Evolutionary conservation across 1,140 invertebrate genomes (phyloP).

Genomic region (Drosophila gunungcola): DNA sequence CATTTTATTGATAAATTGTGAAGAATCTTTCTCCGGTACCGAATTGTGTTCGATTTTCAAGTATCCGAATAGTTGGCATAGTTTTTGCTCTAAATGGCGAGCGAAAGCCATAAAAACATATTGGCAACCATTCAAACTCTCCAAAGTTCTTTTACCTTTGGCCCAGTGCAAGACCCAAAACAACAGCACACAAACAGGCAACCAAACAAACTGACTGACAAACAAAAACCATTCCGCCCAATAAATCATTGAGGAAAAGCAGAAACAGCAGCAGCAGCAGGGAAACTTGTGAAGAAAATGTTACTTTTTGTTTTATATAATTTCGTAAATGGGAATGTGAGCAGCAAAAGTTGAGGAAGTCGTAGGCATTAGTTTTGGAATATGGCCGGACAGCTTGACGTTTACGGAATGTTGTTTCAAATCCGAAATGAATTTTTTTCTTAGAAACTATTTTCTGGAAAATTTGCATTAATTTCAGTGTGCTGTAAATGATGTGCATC

Average conservation of each 20-base stretch:
- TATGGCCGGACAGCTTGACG: conserved; percentile 25
- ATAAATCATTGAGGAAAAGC: conserved; percentile 62
- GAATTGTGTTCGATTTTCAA: conserved; percentile 34
- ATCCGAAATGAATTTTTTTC: background rate
- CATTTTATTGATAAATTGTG: conserved; percentile 27
- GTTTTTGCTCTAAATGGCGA: conserved; percentile 28
- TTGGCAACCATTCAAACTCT: conserved; percentile 73
- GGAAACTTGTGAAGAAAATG: conserved; percentile 40
- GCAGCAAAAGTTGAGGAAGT: conserved; percentile 15
- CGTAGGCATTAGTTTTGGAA: conserved; percentile 34
- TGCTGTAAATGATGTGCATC: conserved; percentile 26
- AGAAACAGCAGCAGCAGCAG: conserved; percentile 24
- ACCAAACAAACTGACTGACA: conserved; percentile 51
- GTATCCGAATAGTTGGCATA: conserved; percentile 46
- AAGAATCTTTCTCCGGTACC: conserved; percentile 4
- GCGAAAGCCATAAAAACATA: conserved; percentile 43
- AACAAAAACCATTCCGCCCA: conserved; percentile 60
- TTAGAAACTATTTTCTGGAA: conserved; percentile 1
- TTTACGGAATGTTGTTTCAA: conserved; percentile 14
- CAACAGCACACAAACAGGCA: conserved; percentile 29
- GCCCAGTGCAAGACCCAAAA: conserved; percentile 53
- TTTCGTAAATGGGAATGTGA: conserved; percentile 8
- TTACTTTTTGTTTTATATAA: conserved; percentile 42
- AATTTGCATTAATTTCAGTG: conserved; percentile 1
- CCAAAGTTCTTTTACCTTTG: conserved; percentile 78